Percentiles rank a stretch among this genome's conserved stretches.
Evolutionary conservation across 2,797 vertebrate genomes (phyloP).

Genomic region (Ctenopoma multispine): DNA sequence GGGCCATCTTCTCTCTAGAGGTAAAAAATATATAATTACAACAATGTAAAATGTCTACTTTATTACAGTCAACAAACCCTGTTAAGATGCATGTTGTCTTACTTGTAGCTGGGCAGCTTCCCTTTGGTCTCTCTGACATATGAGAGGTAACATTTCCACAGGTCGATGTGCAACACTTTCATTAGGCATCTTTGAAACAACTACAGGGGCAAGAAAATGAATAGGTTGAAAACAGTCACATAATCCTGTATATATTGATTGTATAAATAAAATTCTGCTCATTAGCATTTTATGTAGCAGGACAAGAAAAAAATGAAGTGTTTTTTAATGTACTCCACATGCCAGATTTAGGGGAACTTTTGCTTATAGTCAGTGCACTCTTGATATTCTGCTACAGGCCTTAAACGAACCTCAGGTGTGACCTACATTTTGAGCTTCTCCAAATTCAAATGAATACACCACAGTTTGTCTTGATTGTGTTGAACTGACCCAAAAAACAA

Average conservation of each 20-base stretch:
- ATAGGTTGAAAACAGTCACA: background rate
- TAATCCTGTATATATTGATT: background rate
- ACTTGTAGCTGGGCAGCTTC: conserved; percentile 99
- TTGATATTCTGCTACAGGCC: background rate
- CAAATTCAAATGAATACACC: background rate
- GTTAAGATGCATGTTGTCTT: conserved; percentile 74
- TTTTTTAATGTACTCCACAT: background rate
- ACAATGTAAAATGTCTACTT: background rate
- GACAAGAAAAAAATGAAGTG: background rate
- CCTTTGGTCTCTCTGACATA: conserved; percentile 99
- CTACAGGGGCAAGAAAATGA: conserved; percentile 77
- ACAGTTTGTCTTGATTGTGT: background rate
- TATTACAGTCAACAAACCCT: background rate
- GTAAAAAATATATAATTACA: background rate
- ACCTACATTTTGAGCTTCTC: conserved; percentile 15
- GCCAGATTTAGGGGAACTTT: background rate
- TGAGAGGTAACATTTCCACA: conserved; percentile 99
- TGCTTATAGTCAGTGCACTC: background rate
- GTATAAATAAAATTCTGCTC: background rate
- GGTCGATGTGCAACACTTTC: conserved; percentile 99
- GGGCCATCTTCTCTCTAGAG: conserved; percentile 98
- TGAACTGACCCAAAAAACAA: background rate
- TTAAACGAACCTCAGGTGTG: conserved; percentile 25
- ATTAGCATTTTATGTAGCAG: background rate
- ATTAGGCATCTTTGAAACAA: conserved; percentile 99